Percentiles rank a stretch among this genome's conserved stretches.
Evolutionary conservation across 2,888 invertebrate species (phyloP).

Genomic region (Cerastis rubricosa): DNA sequence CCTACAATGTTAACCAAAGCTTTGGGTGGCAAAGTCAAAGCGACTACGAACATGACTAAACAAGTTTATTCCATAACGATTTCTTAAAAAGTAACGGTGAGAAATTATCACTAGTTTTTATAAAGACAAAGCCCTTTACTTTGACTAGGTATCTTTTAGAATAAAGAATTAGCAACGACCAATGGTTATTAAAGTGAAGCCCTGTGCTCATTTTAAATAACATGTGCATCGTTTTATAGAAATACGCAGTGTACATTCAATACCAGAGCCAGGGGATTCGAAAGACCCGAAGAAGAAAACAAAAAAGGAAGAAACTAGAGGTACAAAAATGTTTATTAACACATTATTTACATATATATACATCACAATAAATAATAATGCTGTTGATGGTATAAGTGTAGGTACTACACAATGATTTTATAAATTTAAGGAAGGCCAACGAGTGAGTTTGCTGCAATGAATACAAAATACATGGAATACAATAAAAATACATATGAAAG

Average conservation of each 20-base stretch:
- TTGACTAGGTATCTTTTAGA: not conserved
- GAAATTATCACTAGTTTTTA: not conserved
- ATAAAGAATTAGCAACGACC: not conserved
- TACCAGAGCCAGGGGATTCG: constrained; percentile 72
- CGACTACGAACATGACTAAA: no score
- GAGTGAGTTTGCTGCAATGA: constrained; percentile 80
- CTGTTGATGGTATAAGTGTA: not conserved
- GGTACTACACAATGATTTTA: not conserved
- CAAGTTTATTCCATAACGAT: no score
- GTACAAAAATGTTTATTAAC: constrained; percentile 57
- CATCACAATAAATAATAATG: not conserved
- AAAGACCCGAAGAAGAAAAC: constrained; percentile 83
- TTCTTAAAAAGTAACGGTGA: not conserved
- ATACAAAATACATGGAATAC: constrained; percentile 83
- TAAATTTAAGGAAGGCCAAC: constrained; percentile 76
- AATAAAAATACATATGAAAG: constrained; percentile 81
- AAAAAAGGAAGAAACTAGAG: constrained; percentile 82
- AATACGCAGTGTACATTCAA: constrained; percentile 74
- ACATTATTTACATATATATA: not conserved
- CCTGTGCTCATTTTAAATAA: not conserved
- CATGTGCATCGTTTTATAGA: constrained; percentile 37
- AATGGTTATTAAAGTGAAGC: not conserved
- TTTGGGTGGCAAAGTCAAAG: no score
- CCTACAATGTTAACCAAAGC: no score
- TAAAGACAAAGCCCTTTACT: not conserved